Evolutionary conservation across 1,140 invertebrate species (phyloP), one percentile per base, ranked within the genome.

Genomic region (Meteorus sp.): DNA sequence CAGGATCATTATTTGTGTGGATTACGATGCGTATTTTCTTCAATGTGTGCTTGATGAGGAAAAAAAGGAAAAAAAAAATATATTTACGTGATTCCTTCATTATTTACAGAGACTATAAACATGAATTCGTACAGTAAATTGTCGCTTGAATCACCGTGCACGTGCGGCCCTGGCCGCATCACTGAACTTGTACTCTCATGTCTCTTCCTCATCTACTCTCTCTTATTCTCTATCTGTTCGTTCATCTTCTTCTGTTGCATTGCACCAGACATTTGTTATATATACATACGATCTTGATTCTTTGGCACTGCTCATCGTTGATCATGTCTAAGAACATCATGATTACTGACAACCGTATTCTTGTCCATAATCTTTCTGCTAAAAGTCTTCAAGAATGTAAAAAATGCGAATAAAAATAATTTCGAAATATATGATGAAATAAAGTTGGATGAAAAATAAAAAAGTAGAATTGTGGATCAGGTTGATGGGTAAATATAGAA

Each of bases 81-180:
- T 9, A 50, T 17, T 22, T 44, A 29, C 23, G 35, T 25, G 25
- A 13, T 43, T 48, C 9, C 4, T 8, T 13, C 6, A 33, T 7
- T 11, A 11, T 9, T 48, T 5, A 25, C 19, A 15, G n/a, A 9
- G 2, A 25, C 37, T 48, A 58, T 51, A 58, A 51, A 58, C 27
- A 51, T 51, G 20, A 17, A 9, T 31, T 48, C 25, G 51, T 58
- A 50, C 31, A 23, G 44, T 23, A 33, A 29, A 17, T 31, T 35
- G 39, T 33, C 22, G 39, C 20, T 20, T 41, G 37, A 56, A 48
- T 56, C 27, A 9, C 27, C 19, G 39, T 25, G 52, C 55, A 56
- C 55, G 55, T 47, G 48, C 29, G 56, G 25, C 56, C 56, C 33
- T 59, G 56, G 56, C 35, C 25, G 47, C 56, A 59, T 59, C 56